Percentiles rank a stretch among this genome's conserved stretches.
Evolutionary conservation across 2,888 invertebrate species (phyloP).

Genomic region (Mellilla xanthometata): DNA sequence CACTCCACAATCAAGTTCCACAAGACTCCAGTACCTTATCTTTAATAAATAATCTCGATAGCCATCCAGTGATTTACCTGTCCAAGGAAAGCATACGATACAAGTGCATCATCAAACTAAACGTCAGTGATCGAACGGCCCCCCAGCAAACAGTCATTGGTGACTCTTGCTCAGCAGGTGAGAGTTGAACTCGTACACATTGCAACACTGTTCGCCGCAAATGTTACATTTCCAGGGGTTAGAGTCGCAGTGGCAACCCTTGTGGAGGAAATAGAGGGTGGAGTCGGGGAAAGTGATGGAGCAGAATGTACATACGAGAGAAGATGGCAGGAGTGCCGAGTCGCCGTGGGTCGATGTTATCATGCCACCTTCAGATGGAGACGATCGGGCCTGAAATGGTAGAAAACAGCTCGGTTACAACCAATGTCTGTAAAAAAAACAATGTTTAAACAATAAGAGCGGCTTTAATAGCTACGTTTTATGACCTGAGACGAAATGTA

Average conservation of each 20-base stretch:
- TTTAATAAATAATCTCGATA: too few relatives aligned
- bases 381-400: slow-evolving; percentile 68
- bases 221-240: slow-evolving; percentile 99
- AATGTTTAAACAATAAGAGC: too few relatives aligned
- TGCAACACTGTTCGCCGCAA: slow-evolving; percentile 96
- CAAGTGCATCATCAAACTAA: slow-evolving; percentile 56
- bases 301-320: slow-evolving; percentile 93
- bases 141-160: slow-evolving; percentile 86
- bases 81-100: slow-evolving; percentile 42
- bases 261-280: slow-evolving; percentile 97
- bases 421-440: too few relatives aligned
- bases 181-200: slow-evolving; percentile 98
- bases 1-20: too few relatives aligned
- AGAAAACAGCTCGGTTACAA: too few relatives aligned
- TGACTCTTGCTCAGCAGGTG: slow-evolving; percentile 97
- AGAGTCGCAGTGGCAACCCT: slow-evolving; percentile 98
- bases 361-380: slow-evolving; percentile 81
- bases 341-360: slow-evolving; percentile 89
- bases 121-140: slow-evolving; percentile 70
- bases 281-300: slow-evolving; percentile 97
- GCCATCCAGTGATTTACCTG: not conserved
- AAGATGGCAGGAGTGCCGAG: slow-evolving; percentile 74
- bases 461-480: too few relatives aligned
- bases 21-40: too few relatives aligned
- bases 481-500: too few relatives aligned